Percentiles rank a stretch among this genome's conserved stretches.
phyloP scores from a whole-genome alignment of 2,888 invertebrate genomes.

The Drosophila ustulata region DNA sequence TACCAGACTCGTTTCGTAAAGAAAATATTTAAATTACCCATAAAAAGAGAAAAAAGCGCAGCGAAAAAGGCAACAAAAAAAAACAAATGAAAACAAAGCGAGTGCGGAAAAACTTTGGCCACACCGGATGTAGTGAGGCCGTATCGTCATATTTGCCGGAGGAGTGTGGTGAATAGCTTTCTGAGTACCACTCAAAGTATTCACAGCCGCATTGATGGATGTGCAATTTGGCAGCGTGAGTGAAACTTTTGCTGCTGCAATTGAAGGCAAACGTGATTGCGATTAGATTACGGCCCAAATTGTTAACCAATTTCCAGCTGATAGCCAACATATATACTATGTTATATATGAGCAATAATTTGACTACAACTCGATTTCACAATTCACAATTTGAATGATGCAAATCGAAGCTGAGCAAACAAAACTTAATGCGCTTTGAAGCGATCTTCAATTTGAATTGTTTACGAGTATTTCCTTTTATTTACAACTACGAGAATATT shows the following conservation, averaged over 20 bases:
- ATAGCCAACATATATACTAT: too few species aligned
- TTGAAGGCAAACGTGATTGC: slow-evolving; percentile 4
- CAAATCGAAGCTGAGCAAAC: too few species aligned
- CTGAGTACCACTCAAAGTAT: neutral
- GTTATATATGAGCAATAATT: too few species aligned
- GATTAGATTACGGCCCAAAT: slow-evolving; percentile 21
- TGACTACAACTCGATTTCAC: too few species aligned
- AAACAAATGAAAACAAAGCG: slow-evolving; percentile 26
- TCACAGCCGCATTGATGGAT: slow-evolving; percentile 17
- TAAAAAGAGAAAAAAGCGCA: slow-evolving; percentile 13
- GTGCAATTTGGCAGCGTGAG: slow-evolving; percentile 29
- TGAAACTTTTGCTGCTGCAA: slow-evolving; percentile 16
- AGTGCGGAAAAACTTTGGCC: slow-evolving; percentile 52
- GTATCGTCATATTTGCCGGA: slow-evolving; percentile 31
- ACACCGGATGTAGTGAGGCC: slow-evolving; percentile 51
- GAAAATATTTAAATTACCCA: slow-evolving; percentile 54
- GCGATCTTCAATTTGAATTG: too few species aligned
- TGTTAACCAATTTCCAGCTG: slow-evolving; percentile 12
- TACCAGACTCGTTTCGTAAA: slow-evolving; percentile 73
- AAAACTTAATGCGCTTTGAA: too few species aligned
- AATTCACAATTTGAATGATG: too few species aligned
- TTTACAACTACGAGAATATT: too few species aligned
- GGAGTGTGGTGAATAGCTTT: slow-evolving; percentile 24
- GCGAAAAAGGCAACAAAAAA: neutral
- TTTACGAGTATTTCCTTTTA: too few species aligned